phyloP scores from a whole-genome alignment of 2,797 vertebrate genomes.

The Pogoniulus pusillus region DNA sequence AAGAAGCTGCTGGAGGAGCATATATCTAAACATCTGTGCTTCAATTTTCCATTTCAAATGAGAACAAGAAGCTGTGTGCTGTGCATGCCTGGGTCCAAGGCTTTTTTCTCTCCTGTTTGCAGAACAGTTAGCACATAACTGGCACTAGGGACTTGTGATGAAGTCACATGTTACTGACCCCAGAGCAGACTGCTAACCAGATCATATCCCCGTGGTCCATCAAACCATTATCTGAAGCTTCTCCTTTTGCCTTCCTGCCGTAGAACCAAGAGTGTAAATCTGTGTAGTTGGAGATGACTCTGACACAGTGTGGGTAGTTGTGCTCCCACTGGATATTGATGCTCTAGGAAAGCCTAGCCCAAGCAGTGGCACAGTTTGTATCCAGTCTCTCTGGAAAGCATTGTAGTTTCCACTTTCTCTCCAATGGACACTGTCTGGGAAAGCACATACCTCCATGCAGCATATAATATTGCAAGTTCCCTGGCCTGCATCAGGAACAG shows the following conservation, averaged over 20 bases:
- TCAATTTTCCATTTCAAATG: conserved; percentile 24
- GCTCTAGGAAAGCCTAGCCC: background rate
- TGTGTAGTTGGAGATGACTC: background rate
- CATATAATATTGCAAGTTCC: background rate
- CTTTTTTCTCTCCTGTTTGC: background rate
- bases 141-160: background rate
- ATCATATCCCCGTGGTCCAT: fast-evolving
- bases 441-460: background rate
- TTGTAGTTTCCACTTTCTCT: background rate
- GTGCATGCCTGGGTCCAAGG: background rate
- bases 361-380: background rate
- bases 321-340: background rate
- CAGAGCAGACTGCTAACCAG: background rate
- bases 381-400: background rate
- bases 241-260: background rate
- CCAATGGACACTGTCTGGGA: background rate
- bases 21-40: background rate
- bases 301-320: fast-evolving
- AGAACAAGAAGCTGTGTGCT: background rate
- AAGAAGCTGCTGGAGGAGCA: background rate
- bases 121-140: background rate
- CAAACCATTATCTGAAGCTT: background rate
- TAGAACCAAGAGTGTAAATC: background rate
- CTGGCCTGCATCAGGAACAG: no score
- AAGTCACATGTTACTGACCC: background rate